phyloP scores from a whole-genome alignment of 2,797 vertebrate genomes.

The Trachurus trachurus region DNA sequence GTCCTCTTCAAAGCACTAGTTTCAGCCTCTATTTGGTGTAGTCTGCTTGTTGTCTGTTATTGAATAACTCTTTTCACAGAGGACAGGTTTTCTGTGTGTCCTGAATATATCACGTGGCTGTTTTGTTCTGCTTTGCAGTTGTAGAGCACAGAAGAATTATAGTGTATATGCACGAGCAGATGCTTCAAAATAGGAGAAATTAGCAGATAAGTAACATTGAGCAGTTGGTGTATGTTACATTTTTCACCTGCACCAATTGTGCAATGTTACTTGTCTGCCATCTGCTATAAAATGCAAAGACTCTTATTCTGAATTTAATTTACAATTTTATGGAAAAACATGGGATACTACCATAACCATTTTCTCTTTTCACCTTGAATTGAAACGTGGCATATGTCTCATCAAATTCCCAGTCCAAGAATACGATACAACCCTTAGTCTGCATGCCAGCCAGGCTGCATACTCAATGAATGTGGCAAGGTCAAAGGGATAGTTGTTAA shows the following conservation, averaged over 20 bases:
- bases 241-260: too few relatives aligned
- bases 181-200: too few relatives aligned
- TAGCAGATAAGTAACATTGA: too few relatives aligned
- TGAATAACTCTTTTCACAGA: neutral
- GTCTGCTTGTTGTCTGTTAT: neutral
- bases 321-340: conserved; percentile 45
- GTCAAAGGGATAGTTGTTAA: conserved; percentile 37
- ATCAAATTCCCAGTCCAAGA: conserved; percentile 41
- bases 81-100: neutral
- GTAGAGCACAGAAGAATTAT: neutral
- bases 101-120: neutral
- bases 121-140: neutral
- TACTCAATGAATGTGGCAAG: conserved; percentile 28
- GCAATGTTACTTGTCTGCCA: too few relatives aligned
- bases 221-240: too few relatives aligned
- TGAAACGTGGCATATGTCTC: conserved; percentile 48
- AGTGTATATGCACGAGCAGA: too few relatives aligned
- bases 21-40: neutral
- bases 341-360: neutral
- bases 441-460: conserved; percentile 38
- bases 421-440: conserved; percentile 3
- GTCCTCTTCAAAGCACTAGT: neutral
- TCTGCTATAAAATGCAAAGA: neutral
- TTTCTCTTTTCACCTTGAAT: conserved; percentile 62
- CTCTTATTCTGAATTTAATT: conserved; percentile 27